Evolutionary conservation across 2,797 vertebrate genomes (phyloP).

Genomic region (Lepus oiostolus): DNA sequence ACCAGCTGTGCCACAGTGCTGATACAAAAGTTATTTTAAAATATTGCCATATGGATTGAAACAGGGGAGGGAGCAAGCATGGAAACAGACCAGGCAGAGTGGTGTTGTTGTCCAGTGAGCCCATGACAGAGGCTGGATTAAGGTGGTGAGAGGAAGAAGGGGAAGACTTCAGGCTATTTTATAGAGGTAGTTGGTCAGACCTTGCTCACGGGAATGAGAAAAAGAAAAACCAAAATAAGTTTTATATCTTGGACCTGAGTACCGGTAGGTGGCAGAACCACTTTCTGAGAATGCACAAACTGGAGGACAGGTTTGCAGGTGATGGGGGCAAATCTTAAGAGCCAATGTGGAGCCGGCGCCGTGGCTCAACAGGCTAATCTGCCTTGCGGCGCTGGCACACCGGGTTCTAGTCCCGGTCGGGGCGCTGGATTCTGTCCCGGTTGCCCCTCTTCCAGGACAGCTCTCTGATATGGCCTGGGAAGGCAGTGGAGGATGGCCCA

Average conservation of each 20-base stretch:
- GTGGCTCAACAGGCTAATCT: too few species aligned
- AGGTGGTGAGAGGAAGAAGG: background rate
- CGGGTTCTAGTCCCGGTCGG: too few species aligned
- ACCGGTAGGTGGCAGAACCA: background rate
- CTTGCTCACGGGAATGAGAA: background rate
- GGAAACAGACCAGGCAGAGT: background rate
- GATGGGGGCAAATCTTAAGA: background rate
- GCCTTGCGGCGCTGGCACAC: too few species aligned
- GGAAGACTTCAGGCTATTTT: background rate
- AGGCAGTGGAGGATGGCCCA: too few species aligned
- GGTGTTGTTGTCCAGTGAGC: background rate
- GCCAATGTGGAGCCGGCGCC: background rate
- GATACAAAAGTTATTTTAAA: background rate
- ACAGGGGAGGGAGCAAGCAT: background rate
- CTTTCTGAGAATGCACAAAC: slow-evolving; percentile 17
- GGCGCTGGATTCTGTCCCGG: too few species aligned
- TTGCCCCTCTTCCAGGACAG: too few species aligned
- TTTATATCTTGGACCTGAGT: background rate
- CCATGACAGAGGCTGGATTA: background rate
- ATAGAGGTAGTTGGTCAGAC: background rate
- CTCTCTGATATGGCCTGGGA: too few species aligned
- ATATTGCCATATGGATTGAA: background rate
- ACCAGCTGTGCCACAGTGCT: too few species aligned
- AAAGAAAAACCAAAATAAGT: background rate
- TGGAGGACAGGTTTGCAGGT: background rate